Conservation (phyloP, 2,113 vertebrate genomes). For the Triplophysa rosa region DNA sequence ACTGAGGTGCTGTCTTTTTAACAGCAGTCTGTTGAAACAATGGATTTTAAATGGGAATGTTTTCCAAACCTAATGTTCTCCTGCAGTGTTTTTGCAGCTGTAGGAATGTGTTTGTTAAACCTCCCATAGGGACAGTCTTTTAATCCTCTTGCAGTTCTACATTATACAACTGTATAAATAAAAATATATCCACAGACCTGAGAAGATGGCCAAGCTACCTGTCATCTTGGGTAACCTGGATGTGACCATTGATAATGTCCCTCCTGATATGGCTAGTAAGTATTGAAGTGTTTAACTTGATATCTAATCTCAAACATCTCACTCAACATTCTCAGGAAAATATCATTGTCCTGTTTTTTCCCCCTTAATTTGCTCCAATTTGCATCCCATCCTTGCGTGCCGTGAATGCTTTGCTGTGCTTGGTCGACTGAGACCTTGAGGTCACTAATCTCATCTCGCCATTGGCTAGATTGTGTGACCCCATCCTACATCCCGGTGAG, state of each 20-base stretch:
- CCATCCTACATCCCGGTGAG: slow-evolving; percentile 94
- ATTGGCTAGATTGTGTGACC: slow-evolving; percentile 86
- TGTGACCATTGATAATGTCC: slow-evolving; percentile 89
- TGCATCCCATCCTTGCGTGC: not conserved
- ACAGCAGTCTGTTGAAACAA: not conserved
- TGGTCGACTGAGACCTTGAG: not conserved
- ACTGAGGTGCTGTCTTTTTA: not conserved
- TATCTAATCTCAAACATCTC: too few relatives aligned
- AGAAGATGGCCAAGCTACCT: slow-evolving; percentile 97
- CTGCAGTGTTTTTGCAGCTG: slow-evolving; percentile 30
- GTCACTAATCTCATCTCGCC: not conserved
- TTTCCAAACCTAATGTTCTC: not conserved
- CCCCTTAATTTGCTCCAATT: not conserved
- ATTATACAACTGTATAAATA: not conserved
- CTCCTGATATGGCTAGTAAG: slow-evolving; percentile 90
- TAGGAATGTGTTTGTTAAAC: slow-evolving; percentile 9
- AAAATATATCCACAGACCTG: slow-evolving; percentile 75
- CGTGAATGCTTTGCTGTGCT: not conserved
- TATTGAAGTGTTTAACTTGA: slow-evolving; percentile 8
- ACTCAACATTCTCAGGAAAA: too few relatives aligned
- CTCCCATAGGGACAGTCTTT: not conserved
- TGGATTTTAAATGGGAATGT: slow-evolving; percentile 2
- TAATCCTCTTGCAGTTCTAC: not conserved
- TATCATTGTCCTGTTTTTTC: not conserved
- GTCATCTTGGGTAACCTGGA: slow-evolving; percentile 96